A percentile compares a stretch with the other conserved stretches of the same genome.
Evolutionary conservation across 1,140 invertebrate genomes (phyloP).

Genomic region (Drosophila nigromelanica): DNA sequence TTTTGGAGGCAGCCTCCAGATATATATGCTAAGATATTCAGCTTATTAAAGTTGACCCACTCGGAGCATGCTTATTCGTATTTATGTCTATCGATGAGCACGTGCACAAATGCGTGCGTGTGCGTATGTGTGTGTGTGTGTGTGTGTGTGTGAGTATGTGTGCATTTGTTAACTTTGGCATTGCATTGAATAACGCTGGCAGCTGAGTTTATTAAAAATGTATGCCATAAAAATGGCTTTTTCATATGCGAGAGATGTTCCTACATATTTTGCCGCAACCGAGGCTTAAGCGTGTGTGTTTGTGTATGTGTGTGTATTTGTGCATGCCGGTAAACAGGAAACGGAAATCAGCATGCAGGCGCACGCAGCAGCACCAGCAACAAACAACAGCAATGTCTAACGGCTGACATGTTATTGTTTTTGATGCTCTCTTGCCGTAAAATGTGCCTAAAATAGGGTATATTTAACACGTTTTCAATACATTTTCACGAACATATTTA

Average conservation of each 20-base stretch:
- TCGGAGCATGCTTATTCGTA: conserved; percentile 27
- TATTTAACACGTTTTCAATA: neutral
- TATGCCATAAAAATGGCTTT: conserved; percentile 71
- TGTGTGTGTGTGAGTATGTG: conserved; percentile 8
- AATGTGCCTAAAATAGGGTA: neutral
- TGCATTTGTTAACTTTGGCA: conserved; percentile 36
- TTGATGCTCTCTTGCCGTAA: conserved; percentile 20
- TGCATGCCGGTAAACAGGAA: conserved; percentile 54
- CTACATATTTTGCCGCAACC: conserved; percentile 61
- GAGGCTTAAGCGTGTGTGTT: conserved; percentile 17
- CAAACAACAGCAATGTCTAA: conserved; percentile 23
- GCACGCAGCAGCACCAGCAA: conserved; percentile 34
- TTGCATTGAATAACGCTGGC: conserved; percentile 25
- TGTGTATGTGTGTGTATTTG: conserved; percentile 10
- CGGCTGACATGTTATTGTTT: conserved; percentile 35
- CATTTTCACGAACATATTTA: too few species aligned
- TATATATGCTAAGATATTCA: conserved; percentile 34
- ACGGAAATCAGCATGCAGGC: conserved; percentile 63
- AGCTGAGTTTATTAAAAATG: conserved; percentile 72
- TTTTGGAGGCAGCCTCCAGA: conserved; percentile 24
- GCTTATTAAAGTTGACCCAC: conserved; percentile 38
- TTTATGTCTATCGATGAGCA: conserved; percentile 60
- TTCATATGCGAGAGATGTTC: conserved; percentile 68
- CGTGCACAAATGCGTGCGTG: conserved; percentile 21
- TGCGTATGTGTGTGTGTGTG: neutral